phyloP scores from a whole-genome alignment of 2,797 vertebrate species.

The Tenualosa thibaudeaui region DNA sequence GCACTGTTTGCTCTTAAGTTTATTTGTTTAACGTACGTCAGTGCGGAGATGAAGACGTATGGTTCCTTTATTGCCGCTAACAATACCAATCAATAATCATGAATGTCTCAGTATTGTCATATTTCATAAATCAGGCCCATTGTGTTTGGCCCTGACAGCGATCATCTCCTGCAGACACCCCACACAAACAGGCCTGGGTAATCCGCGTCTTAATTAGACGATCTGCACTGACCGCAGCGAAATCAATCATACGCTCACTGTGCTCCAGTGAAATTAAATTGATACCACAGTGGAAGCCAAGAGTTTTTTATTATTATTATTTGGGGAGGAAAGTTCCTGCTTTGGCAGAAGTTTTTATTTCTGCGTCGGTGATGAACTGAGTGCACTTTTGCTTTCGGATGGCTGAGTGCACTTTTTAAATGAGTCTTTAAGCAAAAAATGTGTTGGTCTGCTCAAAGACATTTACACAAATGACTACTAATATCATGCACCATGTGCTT shows the following conservation, averaged over 20 bases:
- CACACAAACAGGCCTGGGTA: constrained; percentile 61
- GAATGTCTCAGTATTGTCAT: constrained; percentile 77
- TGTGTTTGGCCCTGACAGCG: constrained; percentile 73
- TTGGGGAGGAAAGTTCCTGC: constrained; percentile 7
- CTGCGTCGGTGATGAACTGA: constrained; percentile 11
- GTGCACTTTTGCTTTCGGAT: constrained; percentile 13
- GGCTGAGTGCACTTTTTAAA: constrained; percentile 16
- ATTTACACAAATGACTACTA: constrained; percentile 21
- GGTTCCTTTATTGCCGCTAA: constrained; percentile 81
- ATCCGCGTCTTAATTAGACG: constrained; percentile 63
- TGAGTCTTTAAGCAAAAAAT: constrained; percentile 19
- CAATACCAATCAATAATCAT: constrained; percentile 86
- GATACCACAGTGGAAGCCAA: constrained; percentile 18
- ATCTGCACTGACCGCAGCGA: constrained; percentile 59
- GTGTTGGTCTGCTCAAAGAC: constrained; percentile 15
- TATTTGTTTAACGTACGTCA: constrained; percentile 78
- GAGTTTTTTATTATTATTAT: neutral
- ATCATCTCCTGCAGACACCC: constrained; percentile 73
- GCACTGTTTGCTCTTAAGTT: constrained; percentile 64
- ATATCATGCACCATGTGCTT: constrained; percentile 24
- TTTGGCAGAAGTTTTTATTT: constrained; percentile 26
- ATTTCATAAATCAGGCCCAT: constrained; percentile 81
- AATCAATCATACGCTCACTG: constrained; percentile 51
- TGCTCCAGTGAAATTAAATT: constrained; percentile 38
- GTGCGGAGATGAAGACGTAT: constrained; percentile 79